Conservation (phyloP, 2,888 invertebrate species). For the Acronicta leporina region DNA sequence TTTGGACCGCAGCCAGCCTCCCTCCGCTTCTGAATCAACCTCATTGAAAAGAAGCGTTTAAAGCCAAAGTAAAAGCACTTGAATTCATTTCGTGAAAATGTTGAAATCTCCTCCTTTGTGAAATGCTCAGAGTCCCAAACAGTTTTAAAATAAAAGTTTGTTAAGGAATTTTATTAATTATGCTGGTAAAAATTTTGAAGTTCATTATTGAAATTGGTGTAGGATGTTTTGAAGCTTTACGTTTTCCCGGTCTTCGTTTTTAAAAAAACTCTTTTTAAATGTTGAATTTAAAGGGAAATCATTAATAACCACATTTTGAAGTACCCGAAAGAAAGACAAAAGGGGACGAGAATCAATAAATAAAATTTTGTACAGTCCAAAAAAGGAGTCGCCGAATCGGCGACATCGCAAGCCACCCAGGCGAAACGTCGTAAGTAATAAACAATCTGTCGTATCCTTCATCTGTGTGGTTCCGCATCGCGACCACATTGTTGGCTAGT, state of each 20-base stretch:
- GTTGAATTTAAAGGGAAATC: slow-evolving; percentile 6
- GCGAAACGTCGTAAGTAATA: slow-evolving; percentile 65
- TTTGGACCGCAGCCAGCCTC: slow-evolving; percentile 82
- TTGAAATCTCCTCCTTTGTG: slow-evolving; percentile 62
- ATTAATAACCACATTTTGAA: too few relatives aligned
- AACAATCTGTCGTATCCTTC: slow-evolving; percentile 71
- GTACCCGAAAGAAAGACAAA: slow-evolving; percentile 16
- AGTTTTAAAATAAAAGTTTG: slow-evolving; percentile 54
- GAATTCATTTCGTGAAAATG: slow-evolving; percentile 73
- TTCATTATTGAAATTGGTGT: slow-evolving; percentile 45
- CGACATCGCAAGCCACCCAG: slow-evolving; percentile 51
- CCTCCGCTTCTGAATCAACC: slow-evolving; percentile 73
- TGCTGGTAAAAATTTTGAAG: slow-evolving; percentile 34
- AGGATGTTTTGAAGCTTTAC: slow-evolving; percentile 21
- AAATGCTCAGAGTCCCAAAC: slow-evolving; percentile 51
- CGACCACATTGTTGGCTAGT: slow-evolving; percentile 70
- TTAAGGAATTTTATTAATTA: slow-evolving; percentile 53
- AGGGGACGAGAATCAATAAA: slow-evolving; percentile 37
- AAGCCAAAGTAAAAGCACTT: slow-evolving; percentile 78
- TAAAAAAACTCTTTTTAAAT: slow-evolving; percentile 5
- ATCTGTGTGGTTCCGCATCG: slow-evolving; percentile 74
- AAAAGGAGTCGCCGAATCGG: slow-evolving; percentile 46
- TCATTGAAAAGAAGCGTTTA: slow-evolving; percentile 83
- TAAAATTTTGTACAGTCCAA: slow-evolving; percentile 43
- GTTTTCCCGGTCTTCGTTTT: slow-evolving; percentile 1